Evolutionary conservation across 2,113 vertebrate genomes (phyloP).

Genomic region (Corydoras sp.): DNA sequence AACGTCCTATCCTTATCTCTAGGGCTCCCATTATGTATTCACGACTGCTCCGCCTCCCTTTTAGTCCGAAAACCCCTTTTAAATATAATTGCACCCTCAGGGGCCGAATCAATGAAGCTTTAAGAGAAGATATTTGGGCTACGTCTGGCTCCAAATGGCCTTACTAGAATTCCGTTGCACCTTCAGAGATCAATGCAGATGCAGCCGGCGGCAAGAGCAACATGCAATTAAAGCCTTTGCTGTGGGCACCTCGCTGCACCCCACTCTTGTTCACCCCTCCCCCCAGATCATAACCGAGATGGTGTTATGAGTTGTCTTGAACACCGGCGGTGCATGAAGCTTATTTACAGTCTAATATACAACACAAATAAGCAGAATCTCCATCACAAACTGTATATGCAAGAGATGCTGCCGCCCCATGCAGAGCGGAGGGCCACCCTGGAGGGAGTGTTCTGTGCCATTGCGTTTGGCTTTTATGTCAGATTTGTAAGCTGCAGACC

Average conservation of each 20-base stretch:
- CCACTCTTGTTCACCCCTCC: neutral
- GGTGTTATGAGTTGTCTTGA: constrained; percentile 29
- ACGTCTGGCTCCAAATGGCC: constrained; percentile 19
- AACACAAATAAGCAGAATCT: too few species aligned
- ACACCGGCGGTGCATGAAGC: neutral
- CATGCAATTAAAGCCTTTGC: constrained; percentile 36
- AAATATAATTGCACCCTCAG: constrained; percentile 41
- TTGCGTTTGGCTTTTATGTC: too few species aligned
- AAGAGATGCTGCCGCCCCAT: too few species aligned
- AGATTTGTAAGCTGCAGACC: too few species aligned
- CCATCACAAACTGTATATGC: too few species aligned
- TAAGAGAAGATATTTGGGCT: constrained; percentile 6
- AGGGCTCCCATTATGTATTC: constrained; percentile 37
- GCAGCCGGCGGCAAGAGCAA: constrained; percentile 31
- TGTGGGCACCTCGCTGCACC: neutral
- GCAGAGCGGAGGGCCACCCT: too few species aligned
- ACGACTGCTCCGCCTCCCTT: constrained; percentile 10
- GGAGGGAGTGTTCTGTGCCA: too few species aligned
- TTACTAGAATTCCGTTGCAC: constrained; percentile 12
- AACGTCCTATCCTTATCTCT: neutral
- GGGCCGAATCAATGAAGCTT: constrained; percentile 40
- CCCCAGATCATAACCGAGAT: constrained; percentile 24
- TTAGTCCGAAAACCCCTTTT: constrained; percentile 12
- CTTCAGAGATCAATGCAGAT: neutral
- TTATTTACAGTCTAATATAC: neutral